Conservation (phyloP, 2,888 invertebrate species). For the Tolmerus cingulatus region DNA sequence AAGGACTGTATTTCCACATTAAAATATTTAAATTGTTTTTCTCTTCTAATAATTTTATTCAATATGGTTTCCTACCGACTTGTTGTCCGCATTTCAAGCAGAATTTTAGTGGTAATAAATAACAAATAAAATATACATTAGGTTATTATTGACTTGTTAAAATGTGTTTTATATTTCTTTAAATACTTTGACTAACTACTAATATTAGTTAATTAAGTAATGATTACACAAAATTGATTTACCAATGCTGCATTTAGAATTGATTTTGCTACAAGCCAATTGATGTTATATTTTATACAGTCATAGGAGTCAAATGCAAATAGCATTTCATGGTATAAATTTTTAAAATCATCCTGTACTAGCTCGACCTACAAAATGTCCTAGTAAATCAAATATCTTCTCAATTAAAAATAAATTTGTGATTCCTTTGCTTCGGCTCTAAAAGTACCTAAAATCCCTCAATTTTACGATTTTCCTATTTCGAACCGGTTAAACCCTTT, state of each 20-base stretch:
- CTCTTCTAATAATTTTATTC: too few species aligned
- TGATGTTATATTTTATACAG: not conserved
- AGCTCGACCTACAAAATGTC: not conserved
- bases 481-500: not conserved
- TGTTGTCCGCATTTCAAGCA: too few species aligned
- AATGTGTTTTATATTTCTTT: too few species aligned
- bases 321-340: not conserved
- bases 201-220: too few species aligned
- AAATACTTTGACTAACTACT: not conserved
- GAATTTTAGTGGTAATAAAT: too few species aligned
- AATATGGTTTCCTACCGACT: too few species aligned
- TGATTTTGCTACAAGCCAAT: not conserved
- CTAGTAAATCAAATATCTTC: not conserved
- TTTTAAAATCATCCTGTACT: not conserved
- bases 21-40: too few species aligned
- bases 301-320: not conserved
- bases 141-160: too few species aligned
- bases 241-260: not conserved
- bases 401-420: not conserved
- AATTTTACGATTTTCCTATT: not conserved
- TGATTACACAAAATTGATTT: not conserved
- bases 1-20: too few species aligned
- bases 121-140: too few species aligned
- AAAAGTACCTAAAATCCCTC: not conserved
- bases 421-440: not conserved